phyloP scores from a whole-genome alignment of 1,140 invertebrate genomes.

The Pachyrhynchus sulphureomaculatus region DNA sequence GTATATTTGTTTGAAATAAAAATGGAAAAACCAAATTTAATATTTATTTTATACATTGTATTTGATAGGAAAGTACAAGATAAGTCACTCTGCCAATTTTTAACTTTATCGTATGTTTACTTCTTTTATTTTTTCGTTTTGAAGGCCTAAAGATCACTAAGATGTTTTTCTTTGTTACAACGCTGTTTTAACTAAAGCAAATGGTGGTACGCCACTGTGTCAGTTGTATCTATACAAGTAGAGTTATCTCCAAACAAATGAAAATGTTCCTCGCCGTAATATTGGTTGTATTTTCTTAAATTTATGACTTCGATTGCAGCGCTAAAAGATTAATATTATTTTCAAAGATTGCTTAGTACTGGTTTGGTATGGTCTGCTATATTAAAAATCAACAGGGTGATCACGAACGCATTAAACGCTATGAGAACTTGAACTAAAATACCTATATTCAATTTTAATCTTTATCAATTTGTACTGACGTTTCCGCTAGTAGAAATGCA shows the following conservation, averaged over 20 bases:
- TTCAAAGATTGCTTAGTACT: not conserved
- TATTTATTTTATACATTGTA: no score
- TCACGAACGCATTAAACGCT: not conserved
- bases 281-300: constrained; percentile 26
- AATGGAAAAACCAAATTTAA: no score
- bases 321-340: constrained; percentile 26
- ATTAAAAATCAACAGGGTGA: constrained; percentile 4
- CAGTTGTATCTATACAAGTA: constrained; percentile 5
- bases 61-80: no score
- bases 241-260: constrained; percentile 26
- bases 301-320: constrained; percentile 19
- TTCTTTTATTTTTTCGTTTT: no score
- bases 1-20: no score
- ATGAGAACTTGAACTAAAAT: not conserved
- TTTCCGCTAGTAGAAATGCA: no score
- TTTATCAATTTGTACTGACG: no score
- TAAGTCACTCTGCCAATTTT: no score
- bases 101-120: no score
- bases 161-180: no score
- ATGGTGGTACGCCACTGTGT: not conserved
- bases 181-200: not conserved
- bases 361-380: not conserved
- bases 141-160: no score
- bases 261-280: constrained; percentile 23
- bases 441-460: no score